A percentile compares a stretch with the other conserved stretches of the same genome.
Evolutionary conservation across 2,888 invertebrate species (phyloP).

Genomic region (Sipha maydis): DNA sequence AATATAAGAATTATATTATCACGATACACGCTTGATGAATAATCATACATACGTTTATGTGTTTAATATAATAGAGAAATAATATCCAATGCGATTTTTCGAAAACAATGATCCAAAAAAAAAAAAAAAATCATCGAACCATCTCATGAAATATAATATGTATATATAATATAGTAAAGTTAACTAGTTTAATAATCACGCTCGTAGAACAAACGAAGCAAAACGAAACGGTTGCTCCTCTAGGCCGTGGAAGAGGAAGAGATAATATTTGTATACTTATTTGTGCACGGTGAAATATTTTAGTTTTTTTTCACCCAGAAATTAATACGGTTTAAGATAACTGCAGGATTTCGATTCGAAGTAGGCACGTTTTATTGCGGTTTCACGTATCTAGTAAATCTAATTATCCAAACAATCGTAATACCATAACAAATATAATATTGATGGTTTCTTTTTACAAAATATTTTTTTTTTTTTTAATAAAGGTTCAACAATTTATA

Average conservation of each 20-base stretch:
- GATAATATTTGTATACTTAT: background rate
- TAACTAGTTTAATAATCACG: background rate
- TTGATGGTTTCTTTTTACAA: background rate
- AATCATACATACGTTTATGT: background rate
- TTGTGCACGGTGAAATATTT: background rate
- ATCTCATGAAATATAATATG: constrained; percentile 1
- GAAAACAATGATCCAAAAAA: background rate
- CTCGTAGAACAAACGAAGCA: constrained; percentile 22
- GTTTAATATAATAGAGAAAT: background rate
- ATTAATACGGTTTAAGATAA: constrained; percentile 26
- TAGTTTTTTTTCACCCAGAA: constrained; percentile 13
- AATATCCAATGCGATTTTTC: background rate
- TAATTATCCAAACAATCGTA: background rate
- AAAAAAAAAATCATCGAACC: background rate
- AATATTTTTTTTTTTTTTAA: too few species aligned
- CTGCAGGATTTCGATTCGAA: constrained; percentile 1
- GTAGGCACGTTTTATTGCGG: constrained; percentile 37
- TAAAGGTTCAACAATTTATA: background rate
- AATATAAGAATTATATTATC: background rate
- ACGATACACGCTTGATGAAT: background rate
- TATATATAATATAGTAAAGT: background rate
- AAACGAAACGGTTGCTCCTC: constrained; percentile 30
- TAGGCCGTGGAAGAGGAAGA: background rate
- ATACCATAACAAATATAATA: background rate
- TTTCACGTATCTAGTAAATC: background rate